Base-by-base conservation (phyloP, 2,888 invertebrate genomes). In the Caradrina kadenii region DNA sequence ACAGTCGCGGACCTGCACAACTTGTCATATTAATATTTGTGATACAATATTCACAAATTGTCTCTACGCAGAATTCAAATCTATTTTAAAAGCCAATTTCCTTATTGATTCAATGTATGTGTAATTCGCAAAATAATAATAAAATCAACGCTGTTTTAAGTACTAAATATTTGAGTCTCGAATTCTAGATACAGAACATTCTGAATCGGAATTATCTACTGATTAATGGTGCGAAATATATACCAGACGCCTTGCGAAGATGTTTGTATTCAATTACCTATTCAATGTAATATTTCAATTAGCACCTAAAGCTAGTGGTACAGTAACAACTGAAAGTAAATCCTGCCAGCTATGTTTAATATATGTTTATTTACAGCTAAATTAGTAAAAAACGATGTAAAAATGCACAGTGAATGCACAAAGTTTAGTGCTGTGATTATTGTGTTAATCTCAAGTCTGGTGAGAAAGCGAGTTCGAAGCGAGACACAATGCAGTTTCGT, bases 1-100 rank as follows among this genome's bases (percentile, higher is more conserved):
- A 99, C 85, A 99, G 96, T 93, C 99, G 97, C 17, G 99, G 99
- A 91, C 99, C 99, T 99, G 93, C 7, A 15, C 1, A 17, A n/a
- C n/a, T 52, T 11, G 15, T 0, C 0, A 19, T 1, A 4, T 79
- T 60, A 79, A 35, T 61, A 66, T 63, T 52, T 63, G 49, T 19
- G n/a, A 0, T 4, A 5, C 0, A 19, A 50, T 31, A 4, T 15
- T n/a, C 1, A 15, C 17, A 17, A 42, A 21, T 42, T 31, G 0
- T 13, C 5, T 68, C 48, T 66, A 53, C 19, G 31, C 53, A 53
- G n/a, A n/a, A n/a, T n/a, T 17, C 39, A 35, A 42, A 64, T 61
- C 39, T 53, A 60, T n/a, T 17, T 22, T 42, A 50, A 15, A 78
- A 72, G 62, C 61, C 76, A 54, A 60, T 10, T 60, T 58, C n/a